Percentiles rank a stretch among this genome's conserved stretches.
Conservation (phyloP, 2,113 vertebrate species). For the rat (Rattus norvegicus) region GRCr8 NC_086020.1:197751001-197751500, state of each 20-base stretch:
- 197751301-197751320: not conserved
- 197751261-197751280: not conserved
- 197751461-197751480: no score
- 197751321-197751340: no score
- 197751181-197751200: not conserved
- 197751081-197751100: not conserved
- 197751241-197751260: not conserved
- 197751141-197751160: not conserved
- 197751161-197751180: not conserved
- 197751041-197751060: not conserved
- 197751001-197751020: not conserved
- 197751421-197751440: no score
- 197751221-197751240: not conserved
- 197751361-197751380: no score
- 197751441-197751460: no score
- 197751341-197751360: no score
- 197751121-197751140: not conserved
- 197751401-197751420: no score
- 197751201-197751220: not conserved
- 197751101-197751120: not conserved
- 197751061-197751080: not conserved
- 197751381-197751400: no score
- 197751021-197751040: not conserved
- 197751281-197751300: not conserved
- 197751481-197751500: no score